Evolutionary conservation across 2,113 vertebrate species (phyloP), one percentile per base, ranked within the genome.

Genomic region (Bubo blakistoni): DNA sequence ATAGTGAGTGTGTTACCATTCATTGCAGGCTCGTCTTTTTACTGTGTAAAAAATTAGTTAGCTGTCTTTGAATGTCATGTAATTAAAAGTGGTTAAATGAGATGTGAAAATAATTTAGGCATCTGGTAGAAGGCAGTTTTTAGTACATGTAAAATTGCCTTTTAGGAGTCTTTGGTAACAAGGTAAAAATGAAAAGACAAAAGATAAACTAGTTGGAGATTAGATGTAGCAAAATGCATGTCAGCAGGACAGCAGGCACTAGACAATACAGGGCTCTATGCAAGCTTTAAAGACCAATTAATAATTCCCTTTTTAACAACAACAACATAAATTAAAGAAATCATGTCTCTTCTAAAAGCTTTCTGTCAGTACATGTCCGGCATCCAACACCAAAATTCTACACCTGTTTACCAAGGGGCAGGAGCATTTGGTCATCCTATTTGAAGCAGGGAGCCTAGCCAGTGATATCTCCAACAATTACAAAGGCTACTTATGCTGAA

Each of bases 71-170:
- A 81, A 9, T 42, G 18, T 79, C 58, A 62, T 25, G 54, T 30
- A 76, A 94, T 94, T 92, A 94, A 61, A 74, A 65, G 47, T 57
- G 40, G 54, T 61, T 89, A 92, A 70, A 95, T 83, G 54, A 90
- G 38, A 83, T 77, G 70, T 77, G 65, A 65, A 89, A 87, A 65
- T 91, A 61, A 95, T 79, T 87, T 38, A 67, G 40, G 62, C 69
- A 78, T 49, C 61, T 74, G 29, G 52, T 76, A 85, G 57, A 89
- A 86, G 30, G 52, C 30, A 91, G 61, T 5, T 79, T 90, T 91
- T 38, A 76, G 13, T 32, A 57, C 47, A 24, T 4, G 11, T 15
- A 84, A 89, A 94, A 92, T 34, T 92, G 77, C 44, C 77, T 79
- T 86, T 91, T 65, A 81, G 73, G 40, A 92, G 40, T 40, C n/a